Evolutionary conservation across 2,113 vertebrate genomes (phyloP).

Genomic region (Corapipo altera): DNA sequence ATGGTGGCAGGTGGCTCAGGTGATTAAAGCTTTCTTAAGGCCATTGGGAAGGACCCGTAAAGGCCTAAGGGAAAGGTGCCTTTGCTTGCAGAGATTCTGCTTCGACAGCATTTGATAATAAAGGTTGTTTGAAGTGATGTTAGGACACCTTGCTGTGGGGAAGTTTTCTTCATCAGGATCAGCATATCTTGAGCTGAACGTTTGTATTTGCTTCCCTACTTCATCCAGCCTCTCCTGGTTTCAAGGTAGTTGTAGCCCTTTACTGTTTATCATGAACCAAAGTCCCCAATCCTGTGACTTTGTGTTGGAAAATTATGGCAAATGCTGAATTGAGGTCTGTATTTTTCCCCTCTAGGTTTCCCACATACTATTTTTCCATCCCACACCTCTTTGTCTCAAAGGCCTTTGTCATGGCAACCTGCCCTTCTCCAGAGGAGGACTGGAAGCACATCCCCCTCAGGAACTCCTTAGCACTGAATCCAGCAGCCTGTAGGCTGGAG

Average conservation of each 20-base stretch:
- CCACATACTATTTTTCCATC: slow-evolving; percentile 37
- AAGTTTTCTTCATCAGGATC: background rate
- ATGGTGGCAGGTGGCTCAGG: slow-evolving; percentile 46
- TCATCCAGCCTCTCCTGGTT: background rate
- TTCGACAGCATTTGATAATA: background rate
- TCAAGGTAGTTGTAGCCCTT: background rate
- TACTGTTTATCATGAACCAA: background rate
- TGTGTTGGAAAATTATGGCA: background rate
- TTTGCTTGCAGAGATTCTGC: slow-evolving; percentile 29
- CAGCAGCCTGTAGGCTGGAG: background rate
- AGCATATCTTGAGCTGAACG: background rate
- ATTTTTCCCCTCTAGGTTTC: slow-evolving; percentile 24
- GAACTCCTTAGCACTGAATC: slow-evolving; percentile 6
- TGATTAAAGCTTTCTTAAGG: slow-evolving; percentile 33
- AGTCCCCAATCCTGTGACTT: background rate
- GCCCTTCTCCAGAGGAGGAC: slow-evolving; percentile 52
- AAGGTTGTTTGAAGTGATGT: background rate
- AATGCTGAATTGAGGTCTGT: background rate
- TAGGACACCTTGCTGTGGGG: background rate
- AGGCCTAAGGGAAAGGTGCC: slow-evolving; percentile 16
- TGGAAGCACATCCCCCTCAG: slow-evolving; percentile 45
- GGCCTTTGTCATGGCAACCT: slow-evolving; percentile 63
- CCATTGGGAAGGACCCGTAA: background rate
- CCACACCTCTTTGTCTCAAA: slow-evolving; percentile 49
- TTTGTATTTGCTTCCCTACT: background rate